Conservation (phyloP, 2,113 vertebrate species). For the Peromyscus polionotus region DNA sequence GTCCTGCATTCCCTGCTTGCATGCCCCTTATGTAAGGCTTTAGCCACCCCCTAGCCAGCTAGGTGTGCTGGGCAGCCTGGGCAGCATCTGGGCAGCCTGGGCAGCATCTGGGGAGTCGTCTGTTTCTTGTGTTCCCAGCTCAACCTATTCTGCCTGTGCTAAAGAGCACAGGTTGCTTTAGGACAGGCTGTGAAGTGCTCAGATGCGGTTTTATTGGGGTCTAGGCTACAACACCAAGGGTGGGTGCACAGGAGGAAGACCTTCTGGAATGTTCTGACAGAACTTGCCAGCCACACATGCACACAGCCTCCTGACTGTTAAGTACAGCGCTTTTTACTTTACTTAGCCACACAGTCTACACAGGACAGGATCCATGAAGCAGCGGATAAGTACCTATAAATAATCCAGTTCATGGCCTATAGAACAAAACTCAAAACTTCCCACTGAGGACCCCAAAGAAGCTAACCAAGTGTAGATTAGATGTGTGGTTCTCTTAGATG, state of each 20-base stretch:
- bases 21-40: background rate
- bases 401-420: background rate
- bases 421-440: background rate
- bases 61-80: background rate
- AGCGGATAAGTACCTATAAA: background rate
- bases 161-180: background rate
- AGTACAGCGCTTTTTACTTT: background rate
- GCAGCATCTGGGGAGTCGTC: background rate
- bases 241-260: background rate
- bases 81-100: background rate
- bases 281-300: background rate
- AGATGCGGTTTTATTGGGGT: background rate
- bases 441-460: background rate
- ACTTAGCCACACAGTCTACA: background rate
- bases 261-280: background rate
- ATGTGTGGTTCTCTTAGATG: background rate
- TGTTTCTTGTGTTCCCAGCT: background rate
- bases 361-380: background rate
- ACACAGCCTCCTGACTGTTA: background rate
- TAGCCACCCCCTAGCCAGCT: background rate
- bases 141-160: background rate
- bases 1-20: background rate
- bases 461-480: too few species aligned
- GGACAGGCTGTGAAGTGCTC: background rate
- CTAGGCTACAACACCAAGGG: background rate